Conservation (phyloP, 2,888 invertebrate genomes). For the Drosophila buzzatii region DNA sequence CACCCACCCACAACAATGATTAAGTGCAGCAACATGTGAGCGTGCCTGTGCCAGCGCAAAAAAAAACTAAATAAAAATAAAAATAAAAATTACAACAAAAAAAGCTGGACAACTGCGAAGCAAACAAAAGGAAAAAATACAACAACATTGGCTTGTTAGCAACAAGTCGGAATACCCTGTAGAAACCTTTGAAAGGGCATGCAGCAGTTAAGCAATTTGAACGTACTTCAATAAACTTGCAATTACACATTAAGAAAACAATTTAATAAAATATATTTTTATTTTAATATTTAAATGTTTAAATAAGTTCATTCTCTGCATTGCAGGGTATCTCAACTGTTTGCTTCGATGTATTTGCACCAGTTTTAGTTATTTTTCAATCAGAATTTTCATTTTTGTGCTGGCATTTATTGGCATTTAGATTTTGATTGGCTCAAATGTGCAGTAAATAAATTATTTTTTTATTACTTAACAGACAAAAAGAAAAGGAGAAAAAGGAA, state of each 20-base stretch:
- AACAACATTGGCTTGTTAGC: conserved; percentile 66
- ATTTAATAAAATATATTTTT: not conserved
- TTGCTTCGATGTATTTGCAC: not conserved
- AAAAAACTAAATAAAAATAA: conserved; percentile 46
- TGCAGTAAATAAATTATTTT: conserved; percentile 62
- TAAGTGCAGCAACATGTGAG: conserved; percentile 77
- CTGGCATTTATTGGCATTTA: conserved; percentile 74
- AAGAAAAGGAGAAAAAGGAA: not conserved
- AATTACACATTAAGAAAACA: not conserved
- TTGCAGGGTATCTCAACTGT: conserved; percentile 31
- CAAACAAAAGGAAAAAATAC: not conserved
- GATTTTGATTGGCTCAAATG: conserved; percentile 71
- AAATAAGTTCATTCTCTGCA: not conserved
- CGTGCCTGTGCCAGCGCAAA: conserved; percentile 60
- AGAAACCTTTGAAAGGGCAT: not conserved
- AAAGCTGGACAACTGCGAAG: conserved; percentile 18
- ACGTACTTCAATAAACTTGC: not conserved
- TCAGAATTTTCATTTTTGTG: conserved; percentile 60
- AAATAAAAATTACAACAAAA: conserved; percentile 30
- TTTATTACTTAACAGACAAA: conserved; percentile 50
- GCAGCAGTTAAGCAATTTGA: not conserved
- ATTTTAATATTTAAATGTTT: not conserved
- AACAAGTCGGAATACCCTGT: conserved; percentile 37
- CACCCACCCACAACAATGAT: conserved; percentile 82
- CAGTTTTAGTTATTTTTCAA: conserved; percentile 53